phyloP scores from a whole-genome alignment of 1,140 invertebrate genomes.

The Bemisia tabaci region DNA sequence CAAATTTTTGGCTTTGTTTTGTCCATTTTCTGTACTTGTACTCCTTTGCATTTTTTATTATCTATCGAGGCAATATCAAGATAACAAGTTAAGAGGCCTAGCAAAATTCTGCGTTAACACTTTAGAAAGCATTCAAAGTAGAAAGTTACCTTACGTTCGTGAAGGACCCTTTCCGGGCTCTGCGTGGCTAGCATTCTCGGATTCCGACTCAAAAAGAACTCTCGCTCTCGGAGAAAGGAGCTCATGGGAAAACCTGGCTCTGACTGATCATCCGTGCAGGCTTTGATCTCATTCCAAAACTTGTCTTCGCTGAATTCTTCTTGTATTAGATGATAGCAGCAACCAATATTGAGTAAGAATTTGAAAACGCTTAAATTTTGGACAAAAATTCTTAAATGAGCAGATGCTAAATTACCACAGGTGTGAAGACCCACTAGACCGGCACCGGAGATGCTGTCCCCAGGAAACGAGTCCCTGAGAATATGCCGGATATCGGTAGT shows the following conservation, averaged over 20 bases:
- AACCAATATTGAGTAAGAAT: slow-evolving; percentile 65
- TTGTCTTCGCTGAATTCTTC: slow-evolving; percentile 39
- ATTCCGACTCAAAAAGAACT: slow-evolving; percentile 51
- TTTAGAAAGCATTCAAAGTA: too few species aligned
- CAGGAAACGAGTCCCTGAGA: slow-evolving; percentile 33
- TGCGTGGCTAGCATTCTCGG: slow-evolving; percentile 72
- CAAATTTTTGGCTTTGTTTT: too few species aligned
- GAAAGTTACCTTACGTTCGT: too few species aligned
- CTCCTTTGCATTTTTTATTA: too few species aligned
- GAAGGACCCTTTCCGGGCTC: slow-evolving; percentile 48
- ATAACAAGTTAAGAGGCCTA: too few species aligned
- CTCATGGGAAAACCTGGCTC: slow-evolving; percentile 52
- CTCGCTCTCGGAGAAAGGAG: slow-evolving; percentile 37
- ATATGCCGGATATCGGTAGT: slow-evolving; percentile 36
- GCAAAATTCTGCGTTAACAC: too few species aligned
- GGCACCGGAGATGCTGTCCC: slow-evolving; percentile 9
- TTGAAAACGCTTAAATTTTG: slow-evolving; percentile 36
- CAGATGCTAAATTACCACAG: slow-evolving; percentile 69
- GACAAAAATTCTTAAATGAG: slow-evolving; percentile 57
- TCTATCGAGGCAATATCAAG: too few species aligned
- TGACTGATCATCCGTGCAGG: slow-evolving; percentile 17
- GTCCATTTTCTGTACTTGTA: too few species aligned
- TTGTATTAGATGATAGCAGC: slow-evolving; percentile 75
- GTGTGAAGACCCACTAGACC: slow-evolving; percentile 59
- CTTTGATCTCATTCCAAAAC: slow-evolving; percentile 18